Base-by-base conservation (phyloP, 2,888 invertebrate genomes). In the Escarpia spicata region DNA sequence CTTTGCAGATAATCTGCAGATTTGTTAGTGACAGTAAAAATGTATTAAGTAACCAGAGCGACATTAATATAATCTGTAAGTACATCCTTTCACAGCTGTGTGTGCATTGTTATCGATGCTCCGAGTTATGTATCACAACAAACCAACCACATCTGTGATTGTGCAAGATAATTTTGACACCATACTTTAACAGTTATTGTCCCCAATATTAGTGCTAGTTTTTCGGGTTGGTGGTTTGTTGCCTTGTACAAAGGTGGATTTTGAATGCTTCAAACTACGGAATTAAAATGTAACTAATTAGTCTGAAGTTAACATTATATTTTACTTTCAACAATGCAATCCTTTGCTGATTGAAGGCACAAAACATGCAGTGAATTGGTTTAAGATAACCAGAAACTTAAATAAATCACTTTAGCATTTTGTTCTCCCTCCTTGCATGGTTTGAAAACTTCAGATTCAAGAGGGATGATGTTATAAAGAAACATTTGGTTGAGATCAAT, bases 371-470 rank as follows among this genome's bases (percentile, higher is more conserved):
- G 52, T 9, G 75, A 75, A 75, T n/a, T n/a, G 19, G 19, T 75
- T 52, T n/a, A 75, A 75, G 75, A 26, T 75, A 19, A 75, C 19
- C 26, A 26, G 3, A 75, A 75, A 75, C 26, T 60, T 3, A 6
- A 75, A 75, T 26, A 75, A 75, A 75, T 6, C 26, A 26, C 26
- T 75, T 26, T 75, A 26, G 4, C 19, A 15, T 75, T 26, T 26
- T 26, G n/a, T 19, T 26, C 26, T 26, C 26, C 26, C 75, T 75
- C 26, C 75, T 75, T 75, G 75, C 75, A 75, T 75, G n/a, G 37
- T 75, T 75, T 75, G 75, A 75, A 75, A 75, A 26, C n/a, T 75
- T 75, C 19, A 75, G 75, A 75, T 75, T n/a, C 75, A 75, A 75
- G 75, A 26, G 26, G 75, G 19, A 75, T 26, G 75, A 75, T 75